Conservation (phyloP, 2,113 vertebrate species). For the Centrocercus urophasianus region DNA sequence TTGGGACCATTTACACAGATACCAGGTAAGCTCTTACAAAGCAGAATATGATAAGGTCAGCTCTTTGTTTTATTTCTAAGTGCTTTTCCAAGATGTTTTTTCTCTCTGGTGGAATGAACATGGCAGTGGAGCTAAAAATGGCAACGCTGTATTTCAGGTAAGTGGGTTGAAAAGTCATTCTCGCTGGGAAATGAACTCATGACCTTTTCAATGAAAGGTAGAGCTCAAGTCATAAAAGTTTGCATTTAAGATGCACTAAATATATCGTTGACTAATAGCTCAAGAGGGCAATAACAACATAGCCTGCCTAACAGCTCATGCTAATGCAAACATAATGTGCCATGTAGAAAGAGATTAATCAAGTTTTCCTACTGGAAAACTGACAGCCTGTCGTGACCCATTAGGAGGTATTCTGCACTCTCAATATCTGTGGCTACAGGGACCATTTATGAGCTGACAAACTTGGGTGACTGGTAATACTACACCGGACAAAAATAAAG, state of each 20-base stretch:
- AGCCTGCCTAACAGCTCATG: slow-evolving; percentile 35
- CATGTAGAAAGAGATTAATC: slow-evolving; percentile 65
- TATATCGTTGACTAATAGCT: slow-evolving; percentile 26
- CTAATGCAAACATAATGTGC: slow-evolving; percentile 63
- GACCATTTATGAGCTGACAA: slow-evolving; percentile 37
- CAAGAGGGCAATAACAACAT: slow-evolving; percentile 63
- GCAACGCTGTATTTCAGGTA: slow-evolving; percentile 61
- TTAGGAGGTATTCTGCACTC: slow-evolving; percentile 19
- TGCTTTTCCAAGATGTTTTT: slow-evolving; percentile 55
- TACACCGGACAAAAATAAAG: slow-evolving; percentile 1
- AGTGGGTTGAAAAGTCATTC: slow-evolving; percentile 55
- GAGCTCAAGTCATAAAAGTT: slow-evolving; percentile 29
- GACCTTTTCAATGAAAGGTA: slow-evolving; percentile 67
- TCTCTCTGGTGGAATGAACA: slow-evolving; percentile 41
- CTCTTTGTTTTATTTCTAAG: slow-evolving; percentile 71
- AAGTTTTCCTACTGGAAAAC: slow-evolving; percentile 53
- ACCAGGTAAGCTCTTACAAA: slow-evolving; percentile 60
- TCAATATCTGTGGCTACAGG: neutral
- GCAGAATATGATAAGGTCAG: slow-evolving; percentile 65
- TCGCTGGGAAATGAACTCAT: slow-evolving; percentile 66
- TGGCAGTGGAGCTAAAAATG: slow-evolving; percentile 40
- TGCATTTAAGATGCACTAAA: slow-evolving; percentile 46
- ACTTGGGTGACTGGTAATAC: neutral
- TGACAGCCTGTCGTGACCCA: slow-evolving; percentile 21
- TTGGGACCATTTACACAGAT: slow-evolving; percentile 62